Evolutionary conservation across 2,797 vertebrate species (phyloP), one percentile per base, ranked within the genome.

Genomic region (Sebastes ruberrimus): DNA sequence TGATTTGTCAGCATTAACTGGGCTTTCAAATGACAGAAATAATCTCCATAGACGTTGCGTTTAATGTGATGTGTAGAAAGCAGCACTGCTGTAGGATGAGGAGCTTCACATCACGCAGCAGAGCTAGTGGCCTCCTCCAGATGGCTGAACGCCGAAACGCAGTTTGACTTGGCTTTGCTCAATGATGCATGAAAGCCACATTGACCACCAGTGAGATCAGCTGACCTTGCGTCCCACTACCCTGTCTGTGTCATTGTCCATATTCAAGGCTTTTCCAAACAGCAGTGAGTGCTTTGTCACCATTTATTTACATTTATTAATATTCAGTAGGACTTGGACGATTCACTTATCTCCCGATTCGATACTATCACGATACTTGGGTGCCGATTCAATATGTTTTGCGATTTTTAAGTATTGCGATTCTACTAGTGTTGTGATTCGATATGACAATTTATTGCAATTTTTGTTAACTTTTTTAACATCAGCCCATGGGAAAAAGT

Each of bases 161-260:
- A 81, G 93, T 93, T 85, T 88, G 90, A 90, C 74, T 89, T 92
- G 81, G 89, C 89, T 93, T 87, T 89, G 88, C 73, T 88, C 90
- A 86, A 85, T 84, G 89, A 93, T 90, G 88, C 88, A 79, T 93
- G 84, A 89, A 74, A 93, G 86, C 91, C 93, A 93, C 76, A 80
- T 90, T 93, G 90, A 92, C 93, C 92, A 91, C 89, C 84, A 88
- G 78, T 76, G 87, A 67, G 93, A 88, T 89, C 82, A 85, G 83
- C 86, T 93, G 94, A 94, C 90, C 93, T 88, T 60, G 75, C 46
- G 14, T 76, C 88, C 85, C 80, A 65, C 71, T 76, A 72, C 32
- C 77, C 80, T 64, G 80, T 86, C 80, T 82, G 84, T 86, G 74
- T 77, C 85, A 62, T 4, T 69, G 55, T 35, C 70, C 53, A 55